Evolutionary conservation across 2,797 vertebrate genomes (phyloP), one percentile per base, ranked within the genome.

Genomic region (Hemitrygon akajei): DNA sequence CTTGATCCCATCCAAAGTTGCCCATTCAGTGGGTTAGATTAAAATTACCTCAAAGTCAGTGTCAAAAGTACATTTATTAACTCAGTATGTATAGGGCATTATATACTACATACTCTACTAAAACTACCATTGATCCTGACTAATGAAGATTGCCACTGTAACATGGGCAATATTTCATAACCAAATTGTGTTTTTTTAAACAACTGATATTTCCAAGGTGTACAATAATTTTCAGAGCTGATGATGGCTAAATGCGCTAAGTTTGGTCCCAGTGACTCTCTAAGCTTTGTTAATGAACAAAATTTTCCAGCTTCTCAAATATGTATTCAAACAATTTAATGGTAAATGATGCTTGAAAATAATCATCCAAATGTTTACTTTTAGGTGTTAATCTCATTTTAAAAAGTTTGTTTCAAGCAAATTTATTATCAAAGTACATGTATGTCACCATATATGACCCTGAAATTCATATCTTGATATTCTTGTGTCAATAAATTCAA

Each of bases 321-420:
- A 93, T 75, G 75, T 93, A 56, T 47, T 76, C 40, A 40, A 71
- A 93, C 91, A 76, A 56, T 76, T 93, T 93, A 93, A 58, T 47
- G 71, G 22, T 75, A 66, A 34, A 37, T 73, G 66, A 69, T 63
- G 22, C 84, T 66, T 63, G 66, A 14, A 66, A n/a, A n/a, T 63
- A 89, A 34, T 69, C 60, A 69, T 69, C 16, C 60, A 89, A 63
- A 60, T 30, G 37, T 89, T 66, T 66, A 18, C 7, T 89, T 89
- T 37, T 34, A 89, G 34, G 60, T 20, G 60, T 66, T 16, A 30
- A 89, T 20, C 7, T 66, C 86, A 66, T 69, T 89, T 66, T 37
- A 89, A 37, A 73, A 69, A 47, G 47, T 47, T 47, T 3, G 4
- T 47, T 47, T 47, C 2, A 47, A 47, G 47, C 4, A 47, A 47